phyloP scores from a whole-genome alignment of 2,888 invertebrate species.

The Drosophila longiperda region DNA sequence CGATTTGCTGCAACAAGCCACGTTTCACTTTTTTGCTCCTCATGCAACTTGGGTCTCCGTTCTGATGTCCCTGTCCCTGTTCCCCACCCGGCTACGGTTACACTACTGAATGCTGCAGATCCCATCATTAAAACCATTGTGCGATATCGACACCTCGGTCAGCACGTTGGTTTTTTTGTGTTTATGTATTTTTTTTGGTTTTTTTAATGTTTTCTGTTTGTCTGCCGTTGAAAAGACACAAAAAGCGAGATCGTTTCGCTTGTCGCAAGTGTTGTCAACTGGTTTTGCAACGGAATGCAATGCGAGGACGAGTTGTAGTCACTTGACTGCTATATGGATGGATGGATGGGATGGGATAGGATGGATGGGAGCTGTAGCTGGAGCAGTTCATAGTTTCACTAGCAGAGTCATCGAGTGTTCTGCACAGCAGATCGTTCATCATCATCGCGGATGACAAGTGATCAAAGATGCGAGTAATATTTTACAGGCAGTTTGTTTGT shows the following conservation, averaged over 20 bases:
- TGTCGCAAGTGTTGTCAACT: slow-evolving; percentile 81
- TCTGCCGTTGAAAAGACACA: slow-evolving; percentile 24
- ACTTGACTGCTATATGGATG: background rate
- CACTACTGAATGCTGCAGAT: slow-evolving; percentile 47
- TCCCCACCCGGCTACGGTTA: background rate
- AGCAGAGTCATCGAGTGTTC: slow-evolving; percentile 3
- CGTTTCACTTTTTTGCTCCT: slow-evolving; percentile 60
- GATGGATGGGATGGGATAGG: background rate
- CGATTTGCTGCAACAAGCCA: slow-evolving; percentile 74
- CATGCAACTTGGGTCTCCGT: slow-evolving; percentile 2
- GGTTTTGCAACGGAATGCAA: slow-evolving; percentile 69
- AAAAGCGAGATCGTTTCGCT: slow-evolving; percentile 80
- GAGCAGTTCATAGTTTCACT: slow-evolving; percentile 6
- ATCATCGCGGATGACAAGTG: slow-evolving; percentile 77
- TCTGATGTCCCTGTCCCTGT: slow-evolving; percentile 1
- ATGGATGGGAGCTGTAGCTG: slow-evolving; percentile 10
- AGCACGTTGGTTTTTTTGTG: slow-evolving; percentile 53
- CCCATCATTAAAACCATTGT: slow-evolving; percentile 80
- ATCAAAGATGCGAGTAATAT: slow-evolving; percentile 77
- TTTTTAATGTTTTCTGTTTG: slow-evolving; percentile 1
- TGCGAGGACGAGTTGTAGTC: slow-evolving; percentile 17
- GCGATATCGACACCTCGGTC: slow-evolving; percentile 78
- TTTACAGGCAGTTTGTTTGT: slow-evolving; percentile 72
- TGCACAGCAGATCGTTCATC: slow-evolving; percentile 65
- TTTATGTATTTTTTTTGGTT: slow-evolving; percentile 6